Evolutionary conservation across 2,888 invertebrate genomes (phyloP).

Genomic region (Cancer borealis): DNA sequence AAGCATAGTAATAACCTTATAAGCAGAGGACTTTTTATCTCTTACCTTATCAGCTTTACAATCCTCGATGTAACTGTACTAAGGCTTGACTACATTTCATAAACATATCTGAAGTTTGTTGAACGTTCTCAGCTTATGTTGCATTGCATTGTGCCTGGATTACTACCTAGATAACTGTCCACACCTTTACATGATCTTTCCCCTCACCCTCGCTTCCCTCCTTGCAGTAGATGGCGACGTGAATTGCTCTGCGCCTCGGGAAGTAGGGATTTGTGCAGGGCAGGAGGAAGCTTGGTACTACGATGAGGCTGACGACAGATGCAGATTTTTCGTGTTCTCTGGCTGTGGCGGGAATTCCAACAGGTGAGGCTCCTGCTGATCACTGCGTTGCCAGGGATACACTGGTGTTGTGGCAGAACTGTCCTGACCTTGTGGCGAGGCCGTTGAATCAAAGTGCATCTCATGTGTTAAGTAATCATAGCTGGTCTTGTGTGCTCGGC

Average conservation of each 20-base stretch:
- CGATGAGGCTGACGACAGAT: slow-evolving; percentile 13
- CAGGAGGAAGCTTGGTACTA: slow-evolving; percentile 71
- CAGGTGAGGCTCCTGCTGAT: slow-evolving; percentile 54
- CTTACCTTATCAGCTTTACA: neutral
- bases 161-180: neutral
- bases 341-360: slow-evolving; percentile 65
- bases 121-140: neutral
- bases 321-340: slow-evolving; percentile 69
- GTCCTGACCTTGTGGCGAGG: neutral
- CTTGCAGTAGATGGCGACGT: neutral
- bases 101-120: too few relatives aligned
- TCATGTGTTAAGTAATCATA: too few relatives aligned
- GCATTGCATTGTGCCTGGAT: neutral
- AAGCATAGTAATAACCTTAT: neutral
- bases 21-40: neutral
- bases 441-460: neutral
- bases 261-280: slow-evolving; percentile 48
- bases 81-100: too few relatives aligned
- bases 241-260: slow-evolving; percentile 47
- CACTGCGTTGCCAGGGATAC: neutral
- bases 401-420: neutral
- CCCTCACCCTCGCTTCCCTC: neutral
- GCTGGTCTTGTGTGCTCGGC: neutral
- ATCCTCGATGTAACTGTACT: neutral
- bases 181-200: neutral